Percentiles rank a stretch among this genome's conserved stretches.
phyloP scores from a whole-genome alignment of 1,140 invertebrate genomes.

The Sarcophaga peregrina region DNA sequence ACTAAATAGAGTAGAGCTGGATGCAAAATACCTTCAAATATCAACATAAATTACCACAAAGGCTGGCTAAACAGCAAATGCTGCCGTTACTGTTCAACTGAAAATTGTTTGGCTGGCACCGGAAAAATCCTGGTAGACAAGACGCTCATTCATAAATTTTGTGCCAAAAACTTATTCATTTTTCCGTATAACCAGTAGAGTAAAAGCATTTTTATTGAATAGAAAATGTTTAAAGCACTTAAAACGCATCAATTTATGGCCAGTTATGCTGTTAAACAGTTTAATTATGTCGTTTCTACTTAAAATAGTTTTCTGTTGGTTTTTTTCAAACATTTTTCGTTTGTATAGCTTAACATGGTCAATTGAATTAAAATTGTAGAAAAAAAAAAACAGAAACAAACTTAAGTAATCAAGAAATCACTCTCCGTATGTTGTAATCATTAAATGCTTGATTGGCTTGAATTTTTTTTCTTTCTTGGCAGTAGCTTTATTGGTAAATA shows the following conservation, averaged over 20 bases:
- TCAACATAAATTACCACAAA: not conserved
- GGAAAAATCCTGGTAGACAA: not conserved
- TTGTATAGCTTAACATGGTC: not conserved
- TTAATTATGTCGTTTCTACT: not conserved
- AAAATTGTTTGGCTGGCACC: no score
- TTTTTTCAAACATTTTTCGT: not conserved
- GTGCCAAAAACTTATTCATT: not conserved
- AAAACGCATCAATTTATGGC: constrained; percentile 19
- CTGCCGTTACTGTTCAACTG: no score
- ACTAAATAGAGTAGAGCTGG: no score
- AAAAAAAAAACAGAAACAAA: not conserved
- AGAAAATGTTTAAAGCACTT: not conserved
- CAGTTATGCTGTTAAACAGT: constrained; percentile 2
- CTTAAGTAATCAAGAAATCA: not conserved
- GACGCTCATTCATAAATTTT: constrained; percentile 19
- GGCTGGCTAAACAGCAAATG: not conserved
- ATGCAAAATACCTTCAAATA: not conserved
- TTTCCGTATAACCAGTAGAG: not conserved
- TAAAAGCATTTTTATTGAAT: not conserved
- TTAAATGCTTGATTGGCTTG: not conserved
- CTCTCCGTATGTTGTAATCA: not conserved
- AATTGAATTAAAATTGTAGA: not conserved
- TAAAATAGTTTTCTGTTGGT: not conserved
- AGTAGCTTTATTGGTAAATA: not conserved
- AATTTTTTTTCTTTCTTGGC: not conserved